These are phyloP conservation scores for Eutrigla gurnardus DNA, from an alignment of 2,797 vertebrate genomes.

Conservation along the genomic window DNA sequence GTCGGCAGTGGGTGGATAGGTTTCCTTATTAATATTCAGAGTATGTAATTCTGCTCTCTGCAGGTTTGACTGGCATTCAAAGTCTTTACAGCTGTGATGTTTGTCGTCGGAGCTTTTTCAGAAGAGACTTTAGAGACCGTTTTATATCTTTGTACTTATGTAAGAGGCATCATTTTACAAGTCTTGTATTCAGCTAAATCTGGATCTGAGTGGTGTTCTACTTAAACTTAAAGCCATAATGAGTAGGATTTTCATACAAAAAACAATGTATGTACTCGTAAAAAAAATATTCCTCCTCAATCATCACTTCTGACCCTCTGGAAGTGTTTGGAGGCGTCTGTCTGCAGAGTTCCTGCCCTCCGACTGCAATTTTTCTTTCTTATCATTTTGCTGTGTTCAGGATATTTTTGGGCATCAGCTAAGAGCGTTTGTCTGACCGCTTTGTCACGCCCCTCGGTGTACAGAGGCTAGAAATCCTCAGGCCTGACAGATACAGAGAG, in stretches of 20 bases:
- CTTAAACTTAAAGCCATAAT: neutral
- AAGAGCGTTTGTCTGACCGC: no score
- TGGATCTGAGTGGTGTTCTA: neutral
- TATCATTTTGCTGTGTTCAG: neutral
- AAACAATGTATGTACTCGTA: neutral
- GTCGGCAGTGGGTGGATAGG: slow-evolving; percentile 33
- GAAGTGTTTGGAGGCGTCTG: neutral
- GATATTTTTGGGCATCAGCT: neutral
- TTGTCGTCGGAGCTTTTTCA: slow-evolving; percentile 31
- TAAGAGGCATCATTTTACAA: slow-evolving; percentile 6
- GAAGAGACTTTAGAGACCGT: slow-evolving; percentile 18
- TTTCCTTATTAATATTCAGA: slow-evolving; percentile 55
- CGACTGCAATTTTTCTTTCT: neutral
- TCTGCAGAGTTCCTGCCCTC: neutral
- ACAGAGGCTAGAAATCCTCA: no score
- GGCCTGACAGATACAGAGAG: no score
- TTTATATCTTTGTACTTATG: slow-evolving; percentile 17
- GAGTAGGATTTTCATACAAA: neutral
- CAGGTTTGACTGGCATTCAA: slow-evolving; percentile 41
- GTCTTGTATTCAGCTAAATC: neutral
- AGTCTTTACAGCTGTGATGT: slow-evolving; percentile 28
- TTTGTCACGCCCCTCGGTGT: no score
- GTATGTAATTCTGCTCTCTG: slow-evolving; percentile 29
- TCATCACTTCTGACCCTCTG: neutral
- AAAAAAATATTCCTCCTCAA: neutral